Conservation (phyloP, 2,113 vertebrate genomes). For the Nothobranchius kuhntae region DNA sequence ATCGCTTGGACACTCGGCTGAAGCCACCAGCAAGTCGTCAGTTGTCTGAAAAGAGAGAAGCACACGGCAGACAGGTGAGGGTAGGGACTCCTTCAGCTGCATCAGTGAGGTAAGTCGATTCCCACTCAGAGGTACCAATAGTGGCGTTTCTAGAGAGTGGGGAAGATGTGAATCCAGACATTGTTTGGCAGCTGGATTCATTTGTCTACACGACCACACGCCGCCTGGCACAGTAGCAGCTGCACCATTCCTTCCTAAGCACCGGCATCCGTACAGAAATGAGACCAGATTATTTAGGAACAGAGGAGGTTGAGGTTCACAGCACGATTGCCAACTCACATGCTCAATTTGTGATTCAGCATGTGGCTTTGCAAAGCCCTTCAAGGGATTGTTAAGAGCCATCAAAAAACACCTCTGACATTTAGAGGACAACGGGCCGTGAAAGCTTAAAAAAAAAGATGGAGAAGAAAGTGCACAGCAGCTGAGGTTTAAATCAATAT, state of each 20-base stretch:
- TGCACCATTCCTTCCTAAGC: constrained; percentile 55
- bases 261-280: constrained; percentile 35
- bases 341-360: constrained; percentile 53
- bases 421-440: constrained; percentile 64
- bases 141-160: constrained; percentile 32
- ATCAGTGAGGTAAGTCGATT: constrained; percentile 31
- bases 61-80: constrained; percentile 33
- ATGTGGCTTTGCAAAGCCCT: constrained; percentile 41
- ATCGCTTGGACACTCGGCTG: constrained; percentile 96
- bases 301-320: constrained; percentile 55
- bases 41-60: constrained; percentile 81
- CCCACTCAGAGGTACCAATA: constrained; percentile 33
- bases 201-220: constrained; percentile 50
- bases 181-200: constrained; percentile 59
- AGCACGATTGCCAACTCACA: constrained; percentile 48
- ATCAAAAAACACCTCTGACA: constrained; percentile 64
- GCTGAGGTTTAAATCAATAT: constrained; percentile 39
- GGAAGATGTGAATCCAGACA: constrained; percentile 48
- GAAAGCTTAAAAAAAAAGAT: constrained; percentile 33
- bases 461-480: constrained; percentile 35
- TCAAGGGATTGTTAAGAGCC: constrained; percentile 53
- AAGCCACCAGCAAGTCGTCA: constrained; percentile 93
- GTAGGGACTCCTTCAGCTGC: constrained; percentile 27
- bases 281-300: constrained; percentile 63
- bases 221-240: constrained; percentile 37